Percentiles rank a stretch among this genome's conserved stretches.
Conservation (phyloP, 1,140 invertebrate species). For the Oncopodura yosiiana region DNA sequence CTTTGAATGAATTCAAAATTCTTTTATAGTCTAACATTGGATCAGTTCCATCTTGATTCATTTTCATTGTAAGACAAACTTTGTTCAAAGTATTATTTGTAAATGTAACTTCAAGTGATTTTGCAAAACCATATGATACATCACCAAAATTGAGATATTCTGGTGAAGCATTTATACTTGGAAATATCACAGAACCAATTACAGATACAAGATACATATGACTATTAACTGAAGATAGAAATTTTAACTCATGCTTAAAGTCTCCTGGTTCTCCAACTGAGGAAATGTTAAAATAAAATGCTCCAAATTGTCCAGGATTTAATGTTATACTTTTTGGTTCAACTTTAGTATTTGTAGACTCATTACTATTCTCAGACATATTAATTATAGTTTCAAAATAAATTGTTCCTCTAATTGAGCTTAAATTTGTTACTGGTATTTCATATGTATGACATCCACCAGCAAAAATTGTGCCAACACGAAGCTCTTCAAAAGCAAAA, state of each 20-base stretch:
- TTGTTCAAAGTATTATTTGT: slow-evolving; percentile 38
- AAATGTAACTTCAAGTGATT: slow-evolving; percentile 33
- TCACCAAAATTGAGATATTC: slow-evolving; percentile 39
- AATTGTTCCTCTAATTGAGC: slow-evolving; percentile 37
- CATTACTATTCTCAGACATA: no score
- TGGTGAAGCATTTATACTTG: slow-evolving; percentile 40
- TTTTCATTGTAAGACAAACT: slow-evolving; percentile 35
- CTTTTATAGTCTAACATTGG: slow-evolving; percentile 25
- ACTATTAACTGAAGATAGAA: slow-evolving; percentile 27
- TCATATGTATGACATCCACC: slow-evolving; percentile 39
- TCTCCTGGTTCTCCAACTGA: slow-evolving; percentile 8
- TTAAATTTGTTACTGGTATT: slow-evolving; percentile 36
- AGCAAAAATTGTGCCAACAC: slow-evolving; percentile 37
- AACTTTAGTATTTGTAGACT: not conserved
- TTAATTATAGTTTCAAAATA: slow-evolving; percentile 27
- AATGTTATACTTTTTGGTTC: slow-evolving; percentile 13
- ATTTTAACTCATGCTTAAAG: slow-evolving; percentile 12
- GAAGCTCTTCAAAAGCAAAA: slow-evolving; percentile 38
- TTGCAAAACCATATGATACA: slow-evolving; percentile 40
- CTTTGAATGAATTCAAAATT: no score
- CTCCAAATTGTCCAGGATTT: slow-evolving; percentile 10
- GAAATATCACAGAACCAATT: slow-evolving; percentile 40
- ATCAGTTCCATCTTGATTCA: slow-evolving; percentile 39
- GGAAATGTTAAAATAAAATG: slow-evolving; percentile 18
- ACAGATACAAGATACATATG: slow-evolving; percentile 9